Conservation (phyloP, 2,797 vertebrate species). For the Coregonus suidteri region DNA sequence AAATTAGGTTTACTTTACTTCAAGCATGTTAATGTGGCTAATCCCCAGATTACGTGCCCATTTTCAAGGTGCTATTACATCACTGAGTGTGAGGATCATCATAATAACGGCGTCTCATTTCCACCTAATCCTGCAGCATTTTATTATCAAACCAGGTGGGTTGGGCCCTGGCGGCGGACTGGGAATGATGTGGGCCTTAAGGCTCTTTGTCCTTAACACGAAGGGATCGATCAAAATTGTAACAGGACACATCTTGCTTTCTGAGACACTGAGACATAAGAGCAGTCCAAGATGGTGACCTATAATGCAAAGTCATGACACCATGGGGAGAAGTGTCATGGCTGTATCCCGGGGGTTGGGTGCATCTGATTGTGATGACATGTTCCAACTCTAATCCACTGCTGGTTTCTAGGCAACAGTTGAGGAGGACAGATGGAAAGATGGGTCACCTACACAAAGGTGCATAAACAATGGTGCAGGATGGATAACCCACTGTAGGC, state of each 20-base stretch:
- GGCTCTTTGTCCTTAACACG: slow-evolving; percentile 13
- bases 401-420: too few species aligned
- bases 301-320: neutral
- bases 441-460: too few species aligned
- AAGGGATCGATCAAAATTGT: neutral
- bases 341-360: neutral
- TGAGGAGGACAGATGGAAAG: too few species aligned
- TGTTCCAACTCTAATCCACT: neutral
- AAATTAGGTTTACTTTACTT: slow-evolving; percentile 64
- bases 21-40: slow-evolving; percentile 67
- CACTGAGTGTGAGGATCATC: slow-evolving; percentile 55
- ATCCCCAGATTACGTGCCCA: slow-evolving; percentile 65
- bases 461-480: too few species aligned
- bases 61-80: slow-evolving; percentile 70
- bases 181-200: slow-evolving; percentile 8
- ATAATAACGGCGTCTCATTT: slow-evolving; percentile 59
- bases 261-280: neutral
- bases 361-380: neutral
- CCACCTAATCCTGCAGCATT: slow-evolving; percentile 56
- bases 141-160: slow-evolving; percentile 53
- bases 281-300: neutral
- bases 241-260: neutral
- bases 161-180: neutral
- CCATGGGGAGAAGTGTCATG: neutral
- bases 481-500: too few species aligned